Evolutionary conservation across 2,888 invertebrate species (phyloP), one percentile per base, ranked within the genome.

Genomic region (Andrena chrysosceles): DNA sequence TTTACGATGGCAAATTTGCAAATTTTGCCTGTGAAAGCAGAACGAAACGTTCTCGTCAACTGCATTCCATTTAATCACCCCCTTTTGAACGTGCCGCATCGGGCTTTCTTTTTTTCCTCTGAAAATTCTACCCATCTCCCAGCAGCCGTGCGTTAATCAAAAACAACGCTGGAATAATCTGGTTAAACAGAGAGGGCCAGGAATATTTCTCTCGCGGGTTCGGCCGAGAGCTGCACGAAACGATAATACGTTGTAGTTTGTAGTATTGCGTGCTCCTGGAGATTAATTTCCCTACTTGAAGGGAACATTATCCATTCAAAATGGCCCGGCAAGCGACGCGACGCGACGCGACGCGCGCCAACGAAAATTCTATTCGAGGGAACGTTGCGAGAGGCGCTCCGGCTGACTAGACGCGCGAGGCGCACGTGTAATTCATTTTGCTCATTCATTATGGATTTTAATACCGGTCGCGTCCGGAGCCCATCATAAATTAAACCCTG

Each of bases 371-470:
- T 81, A 76, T 77, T 64, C 26, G 33, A 68, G 48, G 49, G 60
- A 67, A 59, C 16, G 64, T 82, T 82, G 64, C 76, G 26, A 66
- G 64, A 48, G 35, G 13, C 67, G 23, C 42, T 13, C 64, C 64
- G 74, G 16, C 29, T 48, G 60, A 60, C 64, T 70, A 84, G 80
- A 74, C 56, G 10, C 66, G 63, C 67, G 76, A 60, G 75, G 66
- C 69, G 83, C 76, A 49, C 77, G 81, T 81, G 83, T 76, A 83
- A 87, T 87, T 88, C 86, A 88, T 87, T 83, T 79, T 68, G 81
- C 77, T 86, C 87, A 68, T 87, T 88, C 86, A 88, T 88, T 88
- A 85, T 86, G 75, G 85, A 88, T 86, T 86, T 88, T 88, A 88
- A 88, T 88, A 88, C 79, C 83, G 60, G 56, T 54, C 78, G 73